Conservation (phyloP, 1,140 invertebrate genomes). For the Eupristina koningsbergeri region DNA sequence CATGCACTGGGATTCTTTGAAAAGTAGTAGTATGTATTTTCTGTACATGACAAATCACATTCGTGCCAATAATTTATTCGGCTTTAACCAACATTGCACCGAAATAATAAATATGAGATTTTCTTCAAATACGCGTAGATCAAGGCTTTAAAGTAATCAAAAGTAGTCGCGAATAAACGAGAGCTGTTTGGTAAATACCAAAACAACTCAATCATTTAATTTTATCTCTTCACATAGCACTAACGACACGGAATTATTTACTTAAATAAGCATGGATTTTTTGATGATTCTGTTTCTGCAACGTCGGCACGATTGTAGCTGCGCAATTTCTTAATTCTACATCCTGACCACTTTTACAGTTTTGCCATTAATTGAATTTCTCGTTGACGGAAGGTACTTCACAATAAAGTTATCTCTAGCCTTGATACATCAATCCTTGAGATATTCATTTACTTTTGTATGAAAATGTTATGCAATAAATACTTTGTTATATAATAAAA, state of each 20-base stretch:
- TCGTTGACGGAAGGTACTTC: neutral
- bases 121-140: neutral
- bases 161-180: neutral
- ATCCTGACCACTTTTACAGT: too few species aligned
- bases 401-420: neutral
- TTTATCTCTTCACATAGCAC: neutral
- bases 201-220: neutral
- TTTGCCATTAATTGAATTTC: too few species aligned
- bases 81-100: too few species aligned
- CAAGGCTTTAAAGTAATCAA: neutral
- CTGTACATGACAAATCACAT: too few species aligned
- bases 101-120: neutral
- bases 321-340: neutral
- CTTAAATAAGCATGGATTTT: neutral
- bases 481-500: too few species aligned
- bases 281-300: constrained; percentile 13
- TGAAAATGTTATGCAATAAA: too few species aligned
- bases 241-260: neutral
- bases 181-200: neutral
- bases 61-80: neutral
- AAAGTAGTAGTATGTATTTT: too few species aligned
- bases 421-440: too few species aligned
- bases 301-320: neutral
- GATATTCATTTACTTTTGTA: too few species aligned
- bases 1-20: too few species aligned